Conservation (phyloP, 2,797 vertebrate species). For the Gymnodraco acuticeps region DNA sequence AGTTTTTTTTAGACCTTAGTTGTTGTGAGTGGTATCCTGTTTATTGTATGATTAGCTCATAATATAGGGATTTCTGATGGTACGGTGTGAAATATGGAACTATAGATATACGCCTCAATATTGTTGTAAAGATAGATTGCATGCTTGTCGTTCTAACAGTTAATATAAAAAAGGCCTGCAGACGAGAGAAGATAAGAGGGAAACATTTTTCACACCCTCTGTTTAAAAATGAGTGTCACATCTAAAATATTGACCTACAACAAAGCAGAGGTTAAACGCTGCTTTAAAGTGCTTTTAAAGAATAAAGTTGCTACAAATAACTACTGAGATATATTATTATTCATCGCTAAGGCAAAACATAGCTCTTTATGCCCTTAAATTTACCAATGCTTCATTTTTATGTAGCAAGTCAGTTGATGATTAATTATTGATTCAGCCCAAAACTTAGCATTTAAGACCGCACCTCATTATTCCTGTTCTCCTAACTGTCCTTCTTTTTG, state of each 20-base stretch:
- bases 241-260: conserved; percentile 12
- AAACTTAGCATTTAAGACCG: conserved; percentile 41
- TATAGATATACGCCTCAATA: neutral
- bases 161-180: conserved; percentile 8
- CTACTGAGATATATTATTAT: conserved; percentile 33
- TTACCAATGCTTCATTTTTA: conserved; percentile 44
- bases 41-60: neutral
- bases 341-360: conserved; percentile 27
- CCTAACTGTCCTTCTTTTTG: neutral
- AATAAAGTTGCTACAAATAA: conserved; percentile 23
- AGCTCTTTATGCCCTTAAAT: conserved; percentile 32
- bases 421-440: conserved; percentile 43
- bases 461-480: conserved; percentile 61
- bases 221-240: conserved; percentile 19
- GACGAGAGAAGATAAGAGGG: conserved; percentile 4
- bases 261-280: conserved; percentile 36
- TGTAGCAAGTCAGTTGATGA: conserved; percentile 27
- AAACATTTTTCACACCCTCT: neutral
- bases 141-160: conserved; percentile 1
- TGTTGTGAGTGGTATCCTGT: neutral
- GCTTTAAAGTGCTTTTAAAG: conserved; percentile 26
- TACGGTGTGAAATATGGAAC: neutral
- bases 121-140: conserved; percentile 3
- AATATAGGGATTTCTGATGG: neutral
- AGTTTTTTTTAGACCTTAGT: neutral